phyloP scores from a whole-genome alignment of 1,140 invertebrate species.

The Luehdorfia chinensis region DNA sequence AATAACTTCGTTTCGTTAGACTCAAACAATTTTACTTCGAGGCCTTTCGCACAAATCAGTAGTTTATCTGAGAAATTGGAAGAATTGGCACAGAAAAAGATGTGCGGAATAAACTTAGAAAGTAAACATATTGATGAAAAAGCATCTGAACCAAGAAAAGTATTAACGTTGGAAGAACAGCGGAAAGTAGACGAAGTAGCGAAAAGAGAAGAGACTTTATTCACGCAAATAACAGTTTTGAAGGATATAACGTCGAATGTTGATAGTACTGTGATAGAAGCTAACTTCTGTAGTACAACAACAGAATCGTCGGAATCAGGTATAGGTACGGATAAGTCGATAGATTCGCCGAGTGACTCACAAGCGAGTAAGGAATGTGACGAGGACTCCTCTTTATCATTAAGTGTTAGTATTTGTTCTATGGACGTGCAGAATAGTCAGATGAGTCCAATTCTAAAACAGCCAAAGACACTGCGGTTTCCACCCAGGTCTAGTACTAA shows the following conservation, averaged over 20 bases:
- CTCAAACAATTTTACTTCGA: conserved; percentile 55
- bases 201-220: conserved; percentile 62
- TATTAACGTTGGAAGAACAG: conserved; percentile 33
- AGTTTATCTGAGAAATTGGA: conserved; percentile 55
- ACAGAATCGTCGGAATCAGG: conserved; percentile 69
- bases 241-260: conserved; percentile 68
- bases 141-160: conserved; percentile 26
- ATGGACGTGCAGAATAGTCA: conserved; percentile 53
- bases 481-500: conserved; percentile 74
- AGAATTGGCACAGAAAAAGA: conserved; percentile 33
- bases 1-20: conserved; percentile 69
- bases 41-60: conserved; percentile 68
- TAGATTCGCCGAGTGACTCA: conserved; percentile 71
- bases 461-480: conserved; percentile 87
- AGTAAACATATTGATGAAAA: conserved; percentile 21
- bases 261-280: conserved; percentile 66
- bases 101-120: conserved; percentile 20
- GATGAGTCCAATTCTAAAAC: conserved; percentile 84
- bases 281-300: conserved; percentile 60
- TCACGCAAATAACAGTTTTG: conserved; percentile 68
- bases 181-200: conserved; percentile 63
- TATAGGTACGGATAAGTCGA: conserved; percentile 69
- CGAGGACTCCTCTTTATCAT: conserved; percentile 68
- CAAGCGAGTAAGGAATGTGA: conserved; percentile 72
- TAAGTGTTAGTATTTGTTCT: conserved; percentile 68